Evolutionary conservation across 2,888 invertebrate genomes (phyloP).

Genomic region (Doris montereyensis): DNA sequence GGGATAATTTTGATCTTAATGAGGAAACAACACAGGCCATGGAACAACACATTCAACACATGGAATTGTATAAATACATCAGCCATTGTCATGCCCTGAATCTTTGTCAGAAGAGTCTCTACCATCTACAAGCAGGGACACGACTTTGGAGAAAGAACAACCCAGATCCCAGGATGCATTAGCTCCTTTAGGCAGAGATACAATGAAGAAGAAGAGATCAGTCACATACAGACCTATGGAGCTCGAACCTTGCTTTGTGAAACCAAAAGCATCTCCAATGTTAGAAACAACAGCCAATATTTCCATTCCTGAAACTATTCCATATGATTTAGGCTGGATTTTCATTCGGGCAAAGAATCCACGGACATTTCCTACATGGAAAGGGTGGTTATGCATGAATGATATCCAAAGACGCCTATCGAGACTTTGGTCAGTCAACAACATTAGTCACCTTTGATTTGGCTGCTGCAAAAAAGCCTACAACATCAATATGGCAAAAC

Average conservation of each 20-base stretch:
- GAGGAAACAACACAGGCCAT: neutral
- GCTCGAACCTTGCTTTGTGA: constrained; percentile 40
- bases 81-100: neutral
- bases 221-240: neutral
- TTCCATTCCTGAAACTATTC: neutral
- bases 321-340: neutral
- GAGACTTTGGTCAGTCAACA: constrained; percentile 41
- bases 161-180: neutral
- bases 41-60: constrained; percentile 35
- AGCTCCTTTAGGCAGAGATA: neutral
- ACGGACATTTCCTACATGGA: neutral
- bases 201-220: constrained; percentile 1
- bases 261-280: constrained; percentile 35
- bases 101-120: neutral
- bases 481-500: constrained; percentile 42
- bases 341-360: neutral
- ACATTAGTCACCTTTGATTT: constrained; percentile 47
- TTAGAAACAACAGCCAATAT: neutral
- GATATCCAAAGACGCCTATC: constrained; percentile 34
- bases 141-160: neutral
- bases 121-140: neutral
- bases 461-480: constrained; percentile 47
- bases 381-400: constrained; percentile 18
- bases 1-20: constrained; percentile 34
- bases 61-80: constrained; percentile 35